Evolutionary conservation across 2,797 vertebrate genomes (phyloP), one percentile per base, ranked within the genome.

Genomic region (Lepilemur septentrionalis): DNA sequence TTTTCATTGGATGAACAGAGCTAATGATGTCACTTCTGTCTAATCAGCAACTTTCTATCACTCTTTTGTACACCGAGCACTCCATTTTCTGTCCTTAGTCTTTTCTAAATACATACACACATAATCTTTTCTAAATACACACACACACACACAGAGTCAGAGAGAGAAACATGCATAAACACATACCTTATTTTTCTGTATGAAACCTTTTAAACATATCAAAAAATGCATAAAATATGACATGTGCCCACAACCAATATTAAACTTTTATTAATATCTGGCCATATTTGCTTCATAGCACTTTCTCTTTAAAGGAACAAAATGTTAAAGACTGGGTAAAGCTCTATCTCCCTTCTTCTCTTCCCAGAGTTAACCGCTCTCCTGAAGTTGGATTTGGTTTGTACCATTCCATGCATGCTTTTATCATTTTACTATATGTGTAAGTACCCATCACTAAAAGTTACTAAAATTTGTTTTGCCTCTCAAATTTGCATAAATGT

Each of bases 1-100:
- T 84, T 94, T 94, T 92, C 25, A n/a, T 92, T 91, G n/a, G 35
- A 86, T 86, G 5, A 92, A 41, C 30, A 93, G 30, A 96, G 10
- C 59, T 84, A 23, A 86, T 65, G 59, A 59, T 81, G 15, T 81
- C 22, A 59, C 32, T 57, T 94, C 43, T 86, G 11, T 69, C 41
- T 75, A 89, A 63, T 86, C 15, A 88, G 4, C 35, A 92, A 69
- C 20, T 88, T 89, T 93, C 5, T 14, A 35, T 82, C 32, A 84
- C 30, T 25, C 18, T 84, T 91, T 91, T 59, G 0, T 84, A 61
- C 46, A 82, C 38, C 41, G 87, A 82, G 7, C 4, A 90, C n/a
- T 89, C 32, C 4, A 25, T 91, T 90, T 94, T 80, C 55, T 93
- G 6, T 91, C 52, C 48, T 32, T 70, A 41, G 41, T 52, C 5